phyloP scores from a whole-genome alignment of 2,113 vertebrate species.

The Edolisoma coerulescens region DNA sequence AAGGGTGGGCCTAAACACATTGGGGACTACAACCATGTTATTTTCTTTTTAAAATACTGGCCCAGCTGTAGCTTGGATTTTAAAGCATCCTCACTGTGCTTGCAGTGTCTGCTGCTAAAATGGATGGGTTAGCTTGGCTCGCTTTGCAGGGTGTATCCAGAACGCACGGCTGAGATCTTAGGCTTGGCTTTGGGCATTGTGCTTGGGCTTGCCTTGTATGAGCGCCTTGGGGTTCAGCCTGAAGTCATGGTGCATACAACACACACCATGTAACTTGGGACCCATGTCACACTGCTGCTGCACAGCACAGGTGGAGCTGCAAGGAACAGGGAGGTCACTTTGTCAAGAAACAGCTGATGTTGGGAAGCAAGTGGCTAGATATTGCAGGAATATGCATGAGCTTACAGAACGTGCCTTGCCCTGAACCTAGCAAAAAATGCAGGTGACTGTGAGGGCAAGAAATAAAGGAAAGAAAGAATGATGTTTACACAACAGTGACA shows the following conservation, averaged over 20 bases:
- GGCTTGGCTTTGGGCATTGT: neutral
- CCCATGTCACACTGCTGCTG: neutral
- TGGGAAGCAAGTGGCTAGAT: neutral
- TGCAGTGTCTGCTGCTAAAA: neutral
- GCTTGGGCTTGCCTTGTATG: neutral
- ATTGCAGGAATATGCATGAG: neutral
- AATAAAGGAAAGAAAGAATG: neutral
- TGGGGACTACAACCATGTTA: neutral
- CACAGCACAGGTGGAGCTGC: neutral
- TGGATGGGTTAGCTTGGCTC: neutral
- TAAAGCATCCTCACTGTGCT: neutral
- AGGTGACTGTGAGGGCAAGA: neutral
- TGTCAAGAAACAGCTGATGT: neutral
- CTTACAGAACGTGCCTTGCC: neutral
- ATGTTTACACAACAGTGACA: neutral
- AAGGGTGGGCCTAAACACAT: neutral
- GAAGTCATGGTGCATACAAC: rapidly evolving
- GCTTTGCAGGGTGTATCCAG: neutral
- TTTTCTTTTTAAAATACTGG: neutral
- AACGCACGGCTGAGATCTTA: rapidly evolving
- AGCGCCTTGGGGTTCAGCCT: neutral
- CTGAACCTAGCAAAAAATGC: neutral
- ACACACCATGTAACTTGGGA: rapidly evolving
- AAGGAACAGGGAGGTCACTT: neutral
- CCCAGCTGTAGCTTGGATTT: neutral